Evolutionary conservation across 1,140 invertebrate genomes (phyloP).

Genomic region (Lepidurus arcticus): DNA sequence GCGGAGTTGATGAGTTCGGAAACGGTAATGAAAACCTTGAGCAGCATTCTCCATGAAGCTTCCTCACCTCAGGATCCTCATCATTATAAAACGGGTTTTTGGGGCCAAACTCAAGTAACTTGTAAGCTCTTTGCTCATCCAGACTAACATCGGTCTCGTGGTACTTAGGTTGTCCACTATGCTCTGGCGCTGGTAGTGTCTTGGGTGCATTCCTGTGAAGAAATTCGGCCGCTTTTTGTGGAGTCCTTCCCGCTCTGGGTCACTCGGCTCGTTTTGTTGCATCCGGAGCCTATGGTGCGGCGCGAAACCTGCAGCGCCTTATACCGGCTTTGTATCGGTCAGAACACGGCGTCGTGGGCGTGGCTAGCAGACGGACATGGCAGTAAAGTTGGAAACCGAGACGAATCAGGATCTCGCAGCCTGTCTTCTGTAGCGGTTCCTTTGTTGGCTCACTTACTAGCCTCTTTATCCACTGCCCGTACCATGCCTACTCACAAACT

Average conservation of each 20-base stretch:
- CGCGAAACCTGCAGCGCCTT: conserved; percentile 82
- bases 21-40: conserved; percentile 70
- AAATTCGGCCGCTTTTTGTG: conserved; percentile 57
- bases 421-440: conserved; percentile 56
- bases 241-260: conserved; percentile 64
- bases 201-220: conserved; percentile 68
- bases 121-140: too few species aligned
- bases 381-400: neutral
- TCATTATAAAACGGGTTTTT: conserved; percentile 78
- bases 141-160: too few species aligned
- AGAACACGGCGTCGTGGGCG: conserved; percentile 44
- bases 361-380: neutral
- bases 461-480: conserved; percentile 72
- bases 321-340: conserved; percentile 75
- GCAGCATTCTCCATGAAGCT: conserved; percentile 79
- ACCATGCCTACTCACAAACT: conserved; percentile 62
- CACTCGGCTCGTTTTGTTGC: conserved; percentile 68
- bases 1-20: conserved; percentile 75
- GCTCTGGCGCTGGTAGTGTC: conserved; percentile 73
- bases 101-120: conserved; percentile 70
- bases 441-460: conserved; percentile 69
- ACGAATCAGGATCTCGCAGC: neutral
- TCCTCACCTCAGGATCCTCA: conserved; percentile 68
- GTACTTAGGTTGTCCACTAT: conserved; percentile 61
- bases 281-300: conserved; percentile 76